These are phyloP conservation scores for Sinodicranocentrus sp. DNA, from an alignment of 2,888 invertebrate species.

Conservation along the genomic window DNA sequence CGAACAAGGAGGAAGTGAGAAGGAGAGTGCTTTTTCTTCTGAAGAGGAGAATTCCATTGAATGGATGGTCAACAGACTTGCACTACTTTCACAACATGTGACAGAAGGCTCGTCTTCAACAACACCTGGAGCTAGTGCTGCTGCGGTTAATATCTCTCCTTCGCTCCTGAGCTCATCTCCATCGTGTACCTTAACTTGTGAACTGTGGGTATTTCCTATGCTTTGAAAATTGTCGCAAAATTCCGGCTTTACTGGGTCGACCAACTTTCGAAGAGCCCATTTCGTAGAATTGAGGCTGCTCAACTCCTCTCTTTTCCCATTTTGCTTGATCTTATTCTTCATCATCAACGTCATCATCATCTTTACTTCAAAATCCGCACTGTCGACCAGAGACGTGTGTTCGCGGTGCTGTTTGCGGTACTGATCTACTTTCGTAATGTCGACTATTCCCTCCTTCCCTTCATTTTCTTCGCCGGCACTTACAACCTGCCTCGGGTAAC, in stretches of 20 bases:
- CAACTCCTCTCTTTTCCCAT: slow-evolving; percentile 33
- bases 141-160: slow-evolving; percentile 13
- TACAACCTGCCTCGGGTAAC: slow-evolving; percentile 49
- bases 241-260: slow-evolving; percentile 15
- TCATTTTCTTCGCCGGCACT: slow-evolving; percentile 31
- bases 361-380: slow-evolving; percentile 29
- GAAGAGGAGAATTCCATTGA: slow-evolving; percentile 15
- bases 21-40: not conserved
- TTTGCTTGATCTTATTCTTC: not conserved
- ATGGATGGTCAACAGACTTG: slow-evolving; percentile 31
- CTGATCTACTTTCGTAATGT: slow-evolving; percentile 45
- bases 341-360: slow-evolving; percentile 36
- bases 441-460: slow-evolving; percentile 22
- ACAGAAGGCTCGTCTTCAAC: not conserved
- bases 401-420: slow-evolving; percentile 36
- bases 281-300: slow-evolving; percentile 5
- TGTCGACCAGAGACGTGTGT: slow-evolving; percentile 35
- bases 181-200: slow-evolving; percentile 2
- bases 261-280: slow-evolving; percentile 34
- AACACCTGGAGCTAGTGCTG: slow-evolving; percentile 50
- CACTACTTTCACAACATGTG: slow-evolving; percentile 27
- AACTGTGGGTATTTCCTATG: no score
- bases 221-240: slow-evolving; percentile 8
- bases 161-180: not conserved
- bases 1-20: slow-evolving; percentile 25